Evolutionary conservation across 2,797 vertebrate genomes (phyloP), one percentile per base, ranked within the genome.

Genomic region (Gila robusta): DNA sequence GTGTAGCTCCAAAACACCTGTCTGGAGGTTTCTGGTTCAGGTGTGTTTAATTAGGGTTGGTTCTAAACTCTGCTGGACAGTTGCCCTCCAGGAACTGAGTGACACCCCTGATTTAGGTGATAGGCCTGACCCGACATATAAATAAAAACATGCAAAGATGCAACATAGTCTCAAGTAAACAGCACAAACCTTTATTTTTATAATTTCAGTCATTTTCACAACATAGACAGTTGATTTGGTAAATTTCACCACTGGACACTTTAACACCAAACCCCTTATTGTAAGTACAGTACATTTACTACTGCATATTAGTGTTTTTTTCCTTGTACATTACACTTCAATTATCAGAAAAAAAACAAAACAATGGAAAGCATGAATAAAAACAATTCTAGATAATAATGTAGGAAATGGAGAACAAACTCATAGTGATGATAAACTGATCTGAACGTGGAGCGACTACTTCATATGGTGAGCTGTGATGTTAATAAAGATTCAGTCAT

Each of bases 181-280:
- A 91, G 86, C 90, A 92, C 91, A 91, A 92, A 90, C 90, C 89
- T 91, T 90, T 91, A 90, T 93, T 92, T 89, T 85, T 92, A 86
- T 76, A 83, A 90, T 87, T 90, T 91, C 87, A 84, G 84, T 91
- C 84, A 88, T 89, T 91, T 91, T 88, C 91, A 93, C 92, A 91
- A 92, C 92, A 93, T 92, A 87, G 89, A 92, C 90, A 90, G 91
- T 84, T 90, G 90, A 83, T 92, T 90, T 91, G 90, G 88, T 91
- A 90, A 91, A 92, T 87, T 91, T 91, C 89, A 93, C 91, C 86
- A 91, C 88, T 91, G 89, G 87, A 92, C 89, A 91, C 79, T 91
- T 92, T 92, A 91, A 92, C 92, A 93, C 91, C 83, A 91, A 91
- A 88, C 90, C 91, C 90, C 87, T 91, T 91, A 90, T 87, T 89